A percentile compares a stretch with the other conserved stretches of the same genome.
phyloP scores from a whole-genome alignment of 2,797 vertebrate genomes.

The Esox lucius region DNA sequence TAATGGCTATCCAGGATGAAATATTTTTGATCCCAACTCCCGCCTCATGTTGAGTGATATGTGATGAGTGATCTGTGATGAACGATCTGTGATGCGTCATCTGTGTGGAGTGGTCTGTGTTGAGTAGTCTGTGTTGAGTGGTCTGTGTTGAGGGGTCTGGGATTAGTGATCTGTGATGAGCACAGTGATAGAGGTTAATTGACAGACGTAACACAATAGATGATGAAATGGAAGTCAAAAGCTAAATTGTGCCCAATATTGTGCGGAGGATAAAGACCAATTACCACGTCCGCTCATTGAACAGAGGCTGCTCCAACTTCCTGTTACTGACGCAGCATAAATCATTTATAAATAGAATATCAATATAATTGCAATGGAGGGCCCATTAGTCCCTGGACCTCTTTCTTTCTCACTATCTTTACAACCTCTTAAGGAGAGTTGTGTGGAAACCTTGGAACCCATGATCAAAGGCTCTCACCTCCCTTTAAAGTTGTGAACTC shows the following conservation, averaged over 20 bases:
- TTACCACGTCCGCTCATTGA: neutral
- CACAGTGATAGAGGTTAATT: neutral
- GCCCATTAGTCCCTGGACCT: neutral
- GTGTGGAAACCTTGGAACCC: neutral
- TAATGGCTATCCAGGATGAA: slow-evolving; percentile 31
- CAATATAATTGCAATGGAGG: neutral
- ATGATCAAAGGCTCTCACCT: slow-evolving; percentile 21
- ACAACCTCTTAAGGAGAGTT: neutral
- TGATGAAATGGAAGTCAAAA: neutral
- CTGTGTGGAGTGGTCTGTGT: too few species aligned
- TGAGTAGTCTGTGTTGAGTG: too few species aligned
- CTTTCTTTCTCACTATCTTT: neutral
- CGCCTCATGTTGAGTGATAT: neutral
- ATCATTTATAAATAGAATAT: neutral
- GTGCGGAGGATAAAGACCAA: neutral
- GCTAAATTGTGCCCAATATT: neutral
- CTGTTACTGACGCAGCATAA: neutral
- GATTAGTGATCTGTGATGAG: neutral
- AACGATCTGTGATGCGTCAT: too few species aligned
- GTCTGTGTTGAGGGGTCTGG: too few species aligned
- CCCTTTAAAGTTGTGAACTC: slow-evolving; percentile 8
- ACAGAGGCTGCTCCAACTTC: neutral
- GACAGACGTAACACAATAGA: neutral
- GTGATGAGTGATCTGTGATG: too few species aligned
- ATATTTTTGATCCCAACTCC: slow-evolving; percentile 27